phyloP scores from a whole-genome alignment of 2,797 vertebrate species.

The Percopsis omiscomaycus region DNA sequence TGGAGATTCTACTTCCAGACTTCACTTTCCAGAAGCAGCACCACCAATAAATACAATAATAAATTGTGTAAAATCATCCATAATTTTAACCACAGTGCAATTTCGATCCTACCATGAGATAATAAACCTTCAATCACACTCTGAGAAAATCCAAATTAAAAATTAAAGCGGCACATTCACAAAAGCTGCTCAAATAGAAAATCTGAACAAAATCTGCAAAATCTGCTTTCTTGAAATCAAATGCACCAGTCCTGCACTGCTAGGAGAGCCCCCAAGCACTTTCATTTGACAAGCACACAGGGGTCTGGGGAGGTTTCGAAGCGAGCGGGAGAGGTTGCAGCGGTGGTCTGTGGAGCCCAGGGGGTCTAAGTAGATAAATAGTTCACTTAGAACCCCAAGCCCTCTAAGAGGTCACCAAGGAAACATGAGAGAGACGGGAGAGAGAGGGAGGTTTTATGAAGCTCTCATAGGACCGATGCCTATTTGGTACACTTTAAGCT shows the following conservation, averaged over 20 bases:
- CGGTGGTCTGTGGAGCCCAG: constrained; percentile 72
- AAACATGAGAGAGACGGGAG: constrained; percentile 65
- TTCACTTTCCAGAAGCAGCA: neutral
- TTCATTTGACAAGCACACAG: constrained; percentile 80
- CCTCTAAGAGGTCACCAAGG: constrained; percentile 82
- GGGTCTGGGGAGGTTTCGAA: constrained; percentile 60
- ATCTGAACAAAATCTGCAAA: constrained; percentile 12
- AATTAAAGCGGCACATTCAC: neutral
- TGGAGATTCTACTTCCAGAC: neutral
- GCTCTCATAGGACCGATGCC: constrained; percentile 54
- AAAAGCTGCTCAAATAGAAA: no score
- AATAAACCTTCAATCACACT: neutral
- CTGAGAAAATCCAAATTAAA: constrained; percentile 2
- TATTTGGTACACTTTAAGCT: constrained; percentile 53
- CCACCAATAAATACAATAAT: neutral
- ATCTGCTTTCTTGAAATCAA: constrained; percentile 62
- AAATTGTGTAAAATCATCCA: neutral
- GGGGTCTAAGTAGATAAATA: constrained; percentile 78
- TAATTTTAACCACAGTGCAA: neutral
- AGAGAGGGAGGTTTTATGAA: constrained; percentile 49
- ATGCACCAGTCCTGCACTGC: constrained; percentile 51
- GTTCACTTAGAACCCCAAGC: constrained; percentile 74
- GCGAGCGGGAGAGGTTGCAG: constrained; percentile 80
- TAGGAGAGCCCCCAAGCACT: constrained; percentile 74
- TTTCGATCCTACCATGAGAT: neutral